phyloP scores from a whole-genome alignment of 1,140 invertebrate genomes.

The Cepaea nemoralis region DNA sequence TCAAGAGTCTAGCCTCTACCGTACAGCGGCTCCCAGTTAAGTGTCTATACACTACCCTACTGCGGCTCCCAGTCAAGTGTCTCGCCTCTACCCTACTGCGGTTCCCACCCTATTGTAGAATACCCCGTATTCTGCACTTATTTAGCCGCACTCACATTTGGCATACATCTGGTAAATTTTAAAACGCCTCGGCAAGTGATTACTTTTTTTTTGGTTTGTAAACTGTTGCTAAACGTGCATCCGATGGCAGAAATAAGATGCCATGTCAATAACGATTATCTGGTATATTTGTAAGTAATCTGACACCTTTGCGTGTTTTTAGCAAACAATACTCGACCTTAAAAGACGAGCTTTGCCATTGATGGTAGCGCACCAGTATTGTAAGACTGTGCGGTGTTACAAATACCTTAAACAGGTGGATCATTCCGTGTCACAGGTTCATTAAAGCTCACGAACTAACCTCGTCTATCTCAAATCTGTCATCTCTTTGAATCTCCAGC shows the following conservation, averaged over 20 bases:
- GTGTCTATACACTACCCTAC: too few relatives aligned
- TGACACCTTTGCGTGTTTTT: background rate
- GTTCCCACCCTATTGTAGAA: too few relatives aligned
- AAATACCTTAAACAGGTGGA: background rate
- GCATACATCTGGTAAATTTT: too few relatives aligned
- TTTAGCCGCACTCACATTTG: too few relatives aligned
- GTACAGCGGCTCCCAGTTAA: too few relatives aligned
- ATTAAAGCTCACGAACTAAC: background rate
- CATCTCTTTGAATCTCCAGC: background rate
- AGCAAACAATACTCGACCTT: background rate
- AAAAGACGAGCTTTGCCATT: background rate
- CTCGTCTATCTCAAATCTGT: background rate
- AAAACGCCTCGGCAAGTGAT: too few relatives aligned
- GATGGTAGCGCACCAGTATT: background rate
- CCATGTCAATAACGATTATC: background rate
- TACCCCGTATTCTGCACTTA: too few relatives aligned
- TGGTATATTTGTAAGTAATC: background rate
- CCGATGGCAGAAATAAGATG: background rate
- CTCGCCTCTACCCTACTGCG: too few relatives aligned
- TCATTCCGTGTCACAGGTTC: background rate
- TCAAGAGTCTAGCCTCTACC: too few relatives aligned
- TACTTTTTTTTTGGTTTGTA: too few relatives aligned
- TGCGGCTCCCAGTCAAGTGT: too few relatives aligned
- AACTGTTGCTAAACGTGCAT: too few relatives aligned
- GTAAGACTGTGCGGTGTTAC: background rate